Base-by-base conservation (phyloP, 1,140 invertebrate species). In the Drosophila ironensis region DNA sequence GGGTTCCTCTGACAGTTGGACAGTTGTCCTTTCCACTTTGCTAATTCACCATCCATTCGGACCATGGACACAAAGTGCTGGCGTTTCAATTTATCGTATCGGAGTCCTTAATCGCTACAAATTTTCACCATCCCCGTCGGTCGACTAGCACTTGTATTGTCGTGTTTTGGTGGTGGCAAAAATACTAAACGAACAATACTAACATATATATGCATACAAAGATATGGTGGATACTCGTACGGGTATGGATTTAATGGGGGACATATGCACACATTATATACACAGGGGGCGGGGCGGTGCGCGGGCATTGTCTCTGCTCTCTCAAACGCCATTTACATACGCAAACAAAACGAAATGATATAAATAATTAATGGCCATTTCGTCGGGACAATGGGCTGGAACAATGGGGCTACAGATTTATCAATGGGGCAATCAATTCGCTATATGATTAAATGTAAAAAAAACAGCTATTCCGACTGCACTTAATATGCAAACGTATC, bases 321-420 rank as follows among this genome's bases (percentile, higher is more conserved):
- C n/a, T 27, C 30, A 25, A 60, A 60, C 9, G 51, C 24, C 64
- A 71, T 71, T 56, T 67, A 72, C 38, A 71, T 61, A 53, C 16
- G 28, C 41, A 57, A 80, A 75, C 42, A 54, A 60, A 75, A 56
- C 63, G 40, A 61, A 71, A 57, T 44, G 51, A 54, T 61, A 61
- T 60, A 35, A 81, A 76, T 66, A 78, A 63, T 81, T 71, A 81
- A 80, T 60, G 73, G 48, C 5, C 40, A 40, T 44, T 81, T 47
- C 51, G 37, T 37, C 47, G 33, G 38, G 38, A 72, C 73, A 77
- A 77, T 60, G 28, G 38, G 47, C 47, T 47, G 12, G 46, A 47
- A 73, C 27, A 53, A 24, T 28, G 33, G 30, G 4, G 8, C 14
- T 25, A 16, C 16, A 11, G 38, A 68, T 30, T 67, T 42, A 68